Base-by-base conservation (phyloP, 2,888 invertebrate species). In the Meiosimyza platycephala region DNA sequence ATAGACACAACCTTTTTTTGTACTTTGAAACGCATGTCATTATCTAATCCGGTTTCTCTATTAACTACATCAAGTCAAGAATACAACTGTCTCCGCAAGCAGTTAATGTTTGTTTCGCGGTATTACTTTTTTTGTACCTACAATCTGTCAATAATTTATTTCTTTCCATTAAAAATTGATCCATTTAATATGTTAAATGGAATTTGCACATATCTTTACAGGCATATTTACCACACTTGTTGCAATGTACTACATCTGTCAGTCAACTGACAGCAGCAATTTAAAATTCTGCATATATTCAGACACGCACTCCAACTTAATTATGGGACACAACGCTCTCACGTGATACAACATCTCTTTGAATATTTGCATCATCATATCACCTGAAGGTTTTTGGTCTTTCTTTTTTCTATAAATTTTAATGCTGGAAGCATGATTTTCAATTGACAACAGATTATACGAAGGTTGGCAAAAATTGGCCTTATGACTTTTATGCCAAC, bases 181-280 rank as follows among this genome's bases (percentile, higher is more conserved):
- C 55, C 16, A 22, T 55, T 18, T 55, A 55, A 55, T 55, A 18
- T 55, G 22, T 22, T 11, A 22, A 40, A 40, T 40, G 40, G 7
- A 28, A 28, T 28, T 28, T 28, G 28, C 28, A 28, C 40, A 12
- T n/a, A n/a, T 54, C 13, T 6, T n/a, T 2, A n/a, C n/a, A 13
- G n/a, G 54, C 54, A n/a, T 16, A 22, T n/a, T n/a, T 16, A 18
- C 55, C 55, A 55, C 55, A 40, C 55, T 55, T 55, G 55, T 55
- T 55, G 55, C 55, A 16, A 55, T 55, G 55, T 22, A 55, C 55
- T 55, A 55, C 55, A 55, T 55, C 55, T 55, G 55, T 55, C 55
- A 55, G 55, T 55, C 55, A 55, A 18, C 55, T 55, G 55, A 55
- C 55, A 55, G 55, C 16, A 16, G 55, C 55, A 55, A 55, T 18